A percentile compares a stretch with the other conserved stretches of the same genome.
These are phyloP conservation scores for Drosophila hamatofila DNA, from an alignment of 2,888 invertebrate genomes.

Conservation along the genomic window DNA sequence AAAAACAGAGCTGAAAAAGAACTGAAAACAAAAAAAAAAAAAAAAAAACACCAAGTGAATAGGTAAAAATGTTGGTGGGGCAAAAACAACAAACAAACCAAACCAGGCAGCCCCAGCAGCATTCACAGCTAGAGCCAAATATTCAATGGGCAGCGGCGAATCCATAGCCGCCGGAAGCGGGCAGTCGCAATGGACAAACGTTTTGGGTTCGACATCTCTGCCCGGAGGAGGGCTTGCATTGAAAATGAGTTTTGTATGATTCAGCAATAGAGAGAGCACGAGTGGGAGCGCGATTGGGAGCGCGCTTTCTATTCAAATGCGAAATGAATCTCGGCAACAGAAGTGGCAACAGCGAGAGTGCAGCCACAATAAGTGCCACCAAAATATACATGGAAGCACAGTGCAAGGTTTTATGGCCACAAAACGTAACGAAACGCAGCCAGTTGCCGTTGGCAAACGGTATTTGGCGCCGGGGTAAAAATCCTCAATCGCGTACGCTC, in stretches of 20 bases:
- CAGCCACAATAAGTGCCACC: slow-evolving; percentile 49
- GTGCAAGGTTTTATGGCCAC: slow-evolving; percentile 36
- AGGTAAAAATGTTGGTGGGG: slow-evolving; percentile 13
- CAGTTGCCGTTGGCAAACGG: background rate
- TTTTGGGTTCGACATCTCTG: background rate
- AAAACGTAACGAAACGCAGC: slow-evolving; percentile 8
- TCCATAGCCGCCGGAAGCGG: slow-evolving; percentile 28
- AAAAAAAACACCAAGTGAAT: background rate
- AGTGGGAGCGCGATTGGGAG: background rate
- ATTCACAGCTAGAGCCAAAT: slow-evolving; percentile 27
- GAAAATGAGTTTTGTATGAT: slow-evolving; percentile 53
- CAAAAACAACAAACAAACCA: background rate
- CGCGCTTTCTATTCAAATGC: slow-evolving; percentile 52
- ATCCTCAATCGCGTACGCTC: slow-evolving; percentile 1
- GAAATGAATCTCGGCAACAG: slow-evolving; percentile 67
- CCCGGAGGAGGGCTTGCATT: slow-evolving; percentile 21
- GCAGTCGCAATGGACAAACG: slow-evolving; percentile 39
- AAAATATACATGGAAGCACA: slow-evolving; percentile 15
- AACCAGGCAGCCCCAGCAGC: background rate
- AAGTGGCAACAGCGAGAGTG: slow-evolving; percentile 8
- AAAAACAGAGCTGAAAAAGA: background rate
- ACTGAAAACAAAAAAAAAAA: background rate
- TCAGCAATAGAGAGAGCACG: slow-evolving; percentile 7
- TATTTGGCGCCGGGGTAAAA: slow-evolving; percentile 13
- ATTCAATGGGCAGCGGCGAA: slow-evolving; percentile 19